phyloP scores from a whole-genome alignment of 2,888 invertebrate genomes.

The Eupithecia centaureata region DNA sequence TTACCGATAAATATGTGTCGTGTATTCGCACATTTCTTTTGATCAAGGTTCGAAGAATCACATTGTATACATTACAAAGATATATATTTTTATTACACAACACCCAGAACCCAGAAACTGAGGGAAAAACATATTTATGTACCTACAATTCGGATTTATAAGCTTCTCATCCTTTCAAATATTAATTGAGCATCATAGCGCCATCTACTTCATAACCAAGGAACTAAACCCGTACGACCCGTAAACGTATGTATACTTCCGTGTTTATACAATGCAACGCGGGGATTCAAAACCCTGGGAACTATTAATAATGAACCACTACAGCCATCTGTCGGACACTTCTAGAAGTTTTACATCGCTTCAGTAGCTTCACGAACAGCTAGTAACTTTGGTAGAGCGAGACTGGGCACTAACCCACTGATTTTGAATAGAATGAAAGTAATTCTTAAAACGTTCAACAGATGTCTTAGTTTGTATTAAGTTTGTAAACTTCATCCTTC shows the following conservation, averaged over 20 bases:
- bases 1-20: too few relatives aligned
- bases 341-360: neutral
- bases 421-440: neutral
- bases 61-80: too few relatives aligned
- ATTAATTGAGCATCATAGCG: neutral
- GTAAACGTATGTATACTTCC: too few relatives aligned
- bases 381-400: neutral
- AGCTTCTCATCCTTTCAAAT: neutral
- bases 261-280: too few relatives aligned
- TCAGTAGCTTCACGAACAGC: neutral
- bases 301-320: neutral
- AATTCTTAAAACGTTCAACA: neutral
- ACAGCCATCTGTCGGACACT: constrained; percentile 27
- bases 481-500: neutral
- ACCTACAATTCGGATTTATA: too few relatives aligned
- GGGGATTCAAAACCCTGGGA: too few relatives aligned
- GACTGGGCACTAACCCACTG: neutral
- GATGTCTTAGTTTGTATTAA: neutral
- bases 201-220: neutral
- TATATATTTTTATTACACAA: too few relatives aligned
- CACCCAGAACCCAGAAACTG: too few relatives aligned
- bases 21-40: too few relatives aligned
- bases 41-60: too few relatives aligned
- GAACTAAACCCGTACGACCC: neutral
- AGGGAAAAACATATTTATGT: too few relatives aligned